A percentile compares a stretch with the other conserved stretches of the same genome.
These are phyloP conservation scores for Pyrocoelia pectoralis DNA, from an alignment of 2,888 invertebrate species.

Conservation along the genomic window DNA sequence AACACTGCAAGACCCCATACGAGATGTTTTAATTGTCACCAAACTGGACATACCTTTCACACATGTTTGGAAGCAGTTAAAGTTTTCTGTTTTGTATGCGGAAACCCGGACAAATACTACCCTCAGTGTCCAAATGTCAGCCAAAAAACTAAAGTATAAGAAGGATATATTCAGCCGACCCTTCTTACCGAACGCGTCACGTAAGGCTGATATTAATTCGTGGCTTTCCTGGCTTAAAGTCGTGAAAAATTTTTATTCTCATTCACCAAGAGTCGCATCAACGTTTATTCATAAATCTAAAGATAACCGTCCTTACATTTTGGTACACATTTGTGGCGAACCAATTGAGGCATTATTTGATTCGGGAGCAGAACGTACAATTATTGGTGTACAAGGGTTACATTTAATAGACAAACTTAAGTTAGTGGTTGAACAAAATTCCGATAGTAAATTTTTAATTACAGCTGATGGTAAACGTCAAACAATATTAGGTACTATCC, in stretches of 20 bases:
- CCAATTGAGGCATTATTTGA: background rate
- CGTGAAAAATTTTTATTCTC: background rate
- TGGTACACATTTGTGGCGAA: background rate
- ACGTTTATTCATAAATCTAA: background rate
- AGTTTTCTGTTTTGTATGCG: conserved; percentile 16
- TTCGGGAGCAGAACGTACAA: conserved; percentile 3
- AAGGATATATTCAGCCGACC: background rate
- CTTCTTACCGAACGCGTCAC: background rate
- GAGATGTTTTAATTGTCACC: background rate
- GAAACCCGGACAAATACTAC: background rate
- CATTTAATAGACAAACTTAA: conserved; percentile 3
- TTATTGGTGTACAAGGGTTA: background rate
- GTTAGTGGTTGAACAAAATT: background rate
- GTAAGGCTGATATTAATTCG: background rate
- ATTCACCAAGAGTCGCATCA: background rate
- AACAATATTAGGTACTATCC: conserved; percentile 4
- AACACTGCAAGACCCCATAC: background rate
- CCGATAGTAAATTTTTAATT: background rate
- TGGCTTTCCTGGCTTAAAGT: conserved; percentile 8
- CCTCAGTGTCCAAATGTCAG: conserved; percentile 4
- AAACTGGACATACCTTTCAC: background rate
- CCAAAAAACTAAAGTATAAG: conserved; percentile 6
- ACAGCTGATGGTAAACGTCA: conserved; percentile 13
- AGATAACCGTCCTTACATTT: conserved; percentile 11
- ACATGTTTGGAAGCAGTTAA: background rate